Percentiles rank a stretch among this genome's conserved stretches.
phyloP scores from a whole-genome alignment of 2,888 invertebrate genomes.

The Dryocosmus kuriphilus region DNA sequence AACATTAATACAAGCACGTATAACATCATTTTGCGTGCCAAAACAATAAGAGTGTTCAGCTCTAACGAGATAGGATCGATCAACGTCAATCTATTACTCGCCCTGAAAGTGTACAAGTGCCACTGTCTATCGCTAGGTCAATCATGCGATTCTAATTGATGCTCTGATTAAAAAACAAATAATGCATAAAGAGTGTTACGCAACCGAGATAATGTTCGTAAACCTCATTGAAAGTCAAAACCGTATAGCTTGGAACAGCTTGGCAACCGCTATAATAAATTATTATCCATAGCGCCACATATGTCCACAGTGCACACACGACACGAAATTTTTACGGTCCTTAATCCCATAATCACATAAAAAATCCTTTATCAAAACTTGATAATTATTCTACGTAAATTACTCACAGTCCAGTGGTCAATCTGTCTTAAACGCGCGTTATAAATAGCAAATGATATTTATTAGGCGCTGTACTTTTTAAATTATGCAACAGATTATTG shows the following conservation, averaged over 20 bases:
- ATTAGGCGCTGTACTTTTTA: slow-evolving; percentile 61
- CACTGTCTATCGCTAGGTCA: slow-evolving; percentile 12
- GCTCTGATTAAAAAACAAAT: slow-evolving; percentile 32
- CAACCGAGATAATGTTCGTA: not conserved
- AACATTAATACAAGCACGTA: too few species aligned
- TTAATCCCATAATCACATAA: not conserved
- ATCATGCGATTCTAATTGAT: not conserved
- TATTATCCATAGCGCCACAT: not conserved
- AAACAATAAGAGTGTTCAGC: not conserved
- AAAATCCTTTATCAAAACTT: slow-evolving; percentile 52
- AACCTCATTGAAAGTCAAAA: slow-evolving; percentile 10
- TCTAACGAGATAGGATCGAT: slow-evolving; percentile 16
- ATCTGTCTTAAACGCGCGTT: slow-evolving; percentile 63
- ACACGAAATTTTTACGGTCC: not conserved
- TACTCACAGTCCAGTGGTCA: slow-evolving; percentile 62
- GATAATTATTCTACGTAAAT: slow-evolving; percentile 65
- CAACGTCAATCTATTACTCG: slow-evolving; percentile 32
- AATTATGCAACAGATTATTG: too few species aligned
- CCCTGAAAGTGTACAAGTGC: slow-evolving; percentile 24
- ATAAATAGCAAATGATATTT: slow-evolving; percentile 64
- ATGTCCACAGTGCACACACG: not conserved
- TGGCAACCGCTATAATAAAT: not conserved
- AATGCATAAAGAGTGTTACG: not conserved
- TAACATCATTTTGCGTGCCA: too few species aligned
- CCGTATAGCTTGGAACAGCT: not conserved